Conservation (phyloP, 2,797 vertebrate species). For the Ceryle rudis region DNA sequence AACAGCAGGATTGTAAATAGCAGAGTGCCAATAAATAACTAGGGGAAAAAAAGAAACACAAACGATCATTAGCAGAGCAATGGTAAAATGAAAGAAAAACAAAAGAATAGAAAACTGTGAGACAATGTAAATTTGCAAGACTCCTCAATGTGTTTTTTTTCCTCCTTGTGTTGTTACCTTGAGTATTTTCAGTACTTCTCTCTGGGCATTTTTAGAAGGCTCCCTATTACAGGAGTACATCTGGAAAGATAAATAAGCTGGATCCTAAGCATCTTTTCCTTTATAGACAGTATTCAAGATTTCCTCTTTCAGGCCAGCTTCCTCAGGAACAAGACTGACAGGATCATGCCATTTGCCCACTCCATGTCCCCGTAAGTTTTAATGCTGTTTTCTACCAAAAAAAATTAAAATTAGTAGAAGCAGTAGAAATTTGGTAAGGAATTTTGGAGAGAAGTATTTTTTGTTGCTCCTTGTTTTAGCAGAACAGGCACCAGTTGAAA, state of each 20-base stretch:
- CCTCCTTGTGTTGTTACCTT: neutral
- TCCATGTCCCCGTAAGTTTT: neutral
- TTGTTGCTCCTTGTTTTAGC: neutral
- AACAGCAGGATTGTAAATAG: conserved; percentile 96
- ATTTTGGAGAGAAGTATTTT: neutral
- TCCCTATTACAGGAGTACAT: neutral
- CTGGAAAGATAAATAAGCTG: neutral
- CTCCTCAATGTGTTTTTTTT: neutral
- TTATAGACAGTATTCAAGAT: neutral
- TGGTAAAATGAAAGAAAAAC: neutral
- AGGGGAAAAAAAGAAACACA: conserved; percentile 32
- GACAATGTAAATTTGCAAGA: neutral
- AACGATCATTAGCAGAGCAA: neutral
- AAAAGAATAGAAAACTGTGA: neutral
- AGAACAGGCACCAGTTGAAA: neutral
- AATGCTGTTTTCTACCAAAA: neutral
- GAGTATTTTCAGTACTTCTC: neutral
- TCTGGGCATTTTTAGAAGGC: neutral
- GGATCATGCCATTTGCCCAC: neutral
- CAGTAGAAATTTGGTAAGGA: neutral
- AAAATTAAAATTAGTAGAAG: neutral
- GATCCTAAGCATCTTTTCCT: neutral
- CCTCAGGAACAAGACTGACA: neutral
- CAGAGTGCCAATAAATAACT: conserved; percentile 96
- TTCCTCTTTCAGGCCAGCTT: neutral